These are phyloP conservation scores for Antennarius striatus DNA, from an alignment of 2,113 vertebrate species.

Conservation along the genomic window DNA sequence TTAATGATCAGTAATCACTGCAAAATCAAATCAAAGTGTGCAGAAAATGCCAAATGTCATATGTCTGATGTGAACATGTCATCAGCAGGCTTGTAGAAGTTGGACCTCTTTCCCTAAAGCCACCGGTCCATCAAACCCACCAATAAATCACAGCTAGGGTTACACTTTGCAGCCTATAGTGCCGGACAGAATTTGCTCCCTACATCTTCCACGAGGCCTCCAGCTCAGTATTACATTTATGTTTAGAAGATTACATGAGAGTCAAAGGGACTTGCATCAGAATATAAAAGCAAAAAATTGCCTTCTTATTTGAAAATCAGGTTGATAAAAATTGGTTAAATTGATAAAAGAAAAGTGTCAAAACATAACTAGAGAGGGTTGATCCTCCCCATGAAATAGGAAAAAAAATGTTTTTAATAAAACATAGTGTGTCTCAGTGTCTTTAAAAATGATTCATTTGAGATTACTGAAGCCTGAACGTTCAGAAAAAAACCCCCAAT, in stretches of 20 bases:
- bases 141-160: constrained; percentile 65
- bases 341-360: background rate
- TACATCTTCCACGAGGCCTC: constrained; percentile 26
- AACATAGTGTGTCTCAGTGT: background rate
- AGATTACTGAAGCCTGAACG: too few relatives aligned
- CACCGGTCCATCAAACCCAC: constrained; percentile 18
- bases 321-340: background rate
- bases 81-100: constrained; percentile 11
- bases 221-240: constrained; percentile 23
- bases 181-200: constrained; percentile 52
- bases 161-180: constrained; percentile 58
- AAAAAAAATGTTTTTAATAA: too few relatives aligned
- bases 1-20: too few relatives aligned
- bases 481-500: too few relatives aligned
- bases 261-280: constrained; percentile 2
- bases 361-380: background rate
- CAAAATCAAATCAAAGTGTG: too few relatives aligned
- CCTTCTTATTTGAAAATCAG: background rate
- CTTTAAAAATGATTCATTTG: background rate
- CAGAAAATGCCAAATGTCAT: too few relatives aligned
- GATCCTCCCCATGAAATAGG: background rate
- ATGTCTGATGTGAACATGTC: background rate
- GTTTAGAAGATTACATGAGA: constrained; percentile 13
- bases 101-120: constrained; percentile 9
- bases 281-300: background rate